These are phyloP conservation scores for Platypus cylindrus DNA, from an alignment of 2,888 invertebrate genomes.

Conservation along the genomic window DNA sequence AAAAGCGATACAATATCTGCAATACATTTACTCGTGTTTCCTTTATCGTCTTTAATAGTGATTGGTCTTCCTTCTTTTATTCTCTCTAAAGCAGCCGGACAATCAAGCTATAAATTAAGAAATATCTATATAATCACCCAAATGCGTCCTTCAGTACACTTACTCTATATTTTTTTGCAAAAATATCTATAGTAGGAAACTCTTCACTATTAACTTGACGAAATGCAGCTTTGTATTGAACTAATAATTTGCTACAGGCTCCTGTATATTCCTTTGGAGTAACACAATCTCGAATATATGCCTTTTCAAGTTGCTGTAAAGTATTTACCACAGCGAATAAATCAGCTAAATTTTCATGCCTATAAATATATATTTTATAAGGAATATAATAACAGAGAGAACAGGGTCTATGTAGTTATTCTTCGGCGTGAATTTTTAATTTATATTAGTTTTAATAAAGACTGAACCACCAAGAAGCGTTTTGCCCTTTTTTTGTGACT, in stretches of 20 bases:
- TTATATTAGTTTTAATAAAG: no score
- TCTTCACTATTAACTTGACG: slow-evolving; percentile 92
- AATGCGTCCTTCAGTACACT: slow-evolving; percentile 22
- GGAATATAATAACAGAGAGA: background rate
- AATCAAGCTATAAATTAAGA: slow-evolving; percentile 59
- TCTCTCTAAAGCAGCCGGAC: slow-evolving; percentile 91
- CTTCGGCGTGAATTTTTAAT: no score
- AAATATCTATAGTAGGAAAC: slow-evolving; percentile 80
- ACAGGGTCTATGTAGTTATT: no score
- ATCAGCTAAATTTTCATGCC: slow-evolving; percentile 95
- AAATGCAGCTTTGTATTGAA: slow-evolving; percentile 95
- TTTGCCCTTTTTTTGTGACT: no score
- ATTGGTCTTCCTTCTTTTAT: slow-evolving; percentile 97
- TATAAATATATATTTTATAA: slow-evolving; percentile 30
- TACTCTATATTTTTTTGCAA: slow-evolving; percentile 80
- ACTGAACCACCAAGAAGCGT: no score
- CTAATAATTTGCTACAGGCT: slow-evolving; percentile 90
- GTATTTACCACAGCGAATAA: slow-evolving; percentile 96
- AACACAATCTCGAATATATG: slow-evolving; percentile 94
- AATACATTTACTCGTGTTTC: slow-evolving; percentile 97
- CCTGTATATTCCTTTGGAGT: slow-evolving; percentile 93
- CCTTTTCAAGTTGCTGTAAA: slow-evolving; percentile 94
- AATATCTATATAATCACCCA: background rate
- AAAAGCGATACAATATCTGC: slow-evolving; percentile 98
- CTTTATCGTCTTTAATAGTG: slow-evolving; percentile 95